Conservation (phyloP, 2,113 vertebrate species). For the Illadopsis cleaveri region DNA sequence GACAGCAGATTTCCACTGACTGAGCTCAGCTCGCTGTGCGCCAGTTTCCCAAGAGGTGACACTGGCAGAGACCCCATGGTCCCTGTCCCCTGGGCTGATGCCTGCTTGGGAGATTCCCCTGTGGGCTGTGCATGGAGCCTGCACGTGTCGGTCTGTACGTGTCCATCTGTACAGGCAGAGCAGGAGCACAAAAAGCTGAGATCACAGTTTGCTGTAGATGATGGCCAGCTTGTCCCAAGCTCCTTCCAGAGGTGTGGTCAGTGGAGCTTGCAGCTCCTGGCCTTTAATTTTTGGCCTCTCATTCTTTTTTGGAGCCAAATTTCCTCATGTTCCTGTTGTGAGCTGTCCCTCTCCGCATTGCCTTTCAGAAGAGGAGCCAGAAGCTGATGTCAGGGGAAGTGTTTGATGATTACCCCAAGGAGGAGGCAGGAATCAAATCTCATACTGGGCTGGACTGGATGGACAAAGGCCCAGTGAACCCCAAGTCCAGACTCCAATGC, state of each 20-base stretch:
- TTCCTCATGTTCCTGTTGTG: not conserved
- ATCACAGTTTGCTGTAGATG: not conserved
- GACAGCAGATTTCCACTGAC: not conserved
- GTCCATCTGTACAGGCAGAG: not conserved
- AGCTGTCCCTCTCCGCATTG: not conserved
- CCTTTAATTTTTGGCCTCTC: conserved; percentile 3
- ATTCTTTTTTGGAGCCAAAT: not conserved
- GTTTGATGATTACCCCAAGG: not conserved
- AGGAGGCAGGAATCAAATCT: not conserved
- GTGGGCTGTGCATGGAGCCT: not conserved
- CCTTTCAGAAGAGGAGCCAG: not conserved
- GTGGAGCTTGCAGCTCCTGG: not conserved
- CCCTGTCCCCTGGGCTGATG: not conserved
- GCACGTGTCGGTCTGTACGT: fast-evolving
- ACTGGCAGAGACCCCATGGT: not conserved
- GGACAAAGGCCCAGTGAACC: not conserved
- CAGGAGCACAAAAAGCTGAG: not conserved
- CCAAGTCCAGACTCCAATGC: not conserved
- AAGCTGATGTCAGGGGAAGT: conserved; percentile 2
- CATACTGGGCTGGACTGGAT: not conserved
- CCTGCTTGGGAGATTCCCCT: not conserved
- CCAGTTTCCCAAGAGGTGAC: not conserved
- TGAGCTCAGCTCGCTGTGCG: not conserved
- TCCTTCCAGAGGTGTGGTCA: not conserved
- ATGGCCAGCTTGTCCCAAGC: not conserved